phyloP scores from a whole-genome alignment of 2,113 vertebrate species.

The Cyrtonyx montezumae region DNA sequence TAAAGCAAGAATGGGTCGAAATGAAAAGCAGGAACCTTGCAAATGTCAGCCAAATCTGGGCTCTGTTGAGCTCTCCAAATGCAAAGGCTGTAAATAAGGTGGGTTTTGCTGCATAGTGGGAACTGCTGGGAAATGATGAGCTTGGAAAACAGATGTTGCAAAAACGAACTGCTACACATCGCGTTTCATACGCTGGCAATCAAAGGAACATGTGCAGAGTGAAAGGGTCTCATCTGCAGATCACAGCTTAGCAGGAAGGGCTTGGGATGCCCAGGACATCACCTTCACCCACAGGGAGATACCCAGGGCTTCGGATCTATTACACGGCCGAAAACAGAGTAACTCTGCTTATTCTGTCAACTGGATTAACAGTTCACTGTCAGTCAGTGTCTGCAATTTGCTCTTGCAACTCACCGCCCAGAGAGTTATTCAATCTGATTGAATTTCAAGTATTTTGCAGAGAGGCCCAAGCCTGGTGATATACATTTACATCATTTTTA shows the following conservation, averaged over 20 bases:
- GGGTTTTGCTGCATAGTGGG: neutral
- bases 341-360: accelerated
- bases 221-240: accelerated
- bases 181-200: neutral
- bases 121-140: neutral
- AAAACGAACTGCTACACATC: neutral
- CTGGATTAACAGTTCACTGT: neutral
- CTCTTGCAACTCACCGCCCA: neutral
- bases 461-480: neutral
- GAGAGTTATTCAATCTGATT: neutral
- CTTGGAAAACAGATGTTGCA: slow-evolving; percentile 33
- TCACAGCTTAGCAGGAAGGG: neutral
- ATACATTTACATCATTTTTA: neutral
- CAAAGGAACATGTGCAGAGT: neutral
- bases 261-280: neutral
- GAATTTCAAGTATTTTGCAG: neutral
- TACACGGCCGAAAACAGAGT: accelerated
- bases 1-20: slow-evolving; percentile 66
- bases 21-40: slow-evolving; percentile 61
- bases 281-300: neutral
- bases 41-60: slow-evolving; percentile 56
- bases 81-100: slow-evolving; percentile 47
- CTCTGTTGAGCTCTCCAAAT: slow-evolving; percentile 20
- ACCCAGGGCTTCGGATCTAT: neutral
- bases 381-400: accelerated